A percentile compares a stretch with the other conserved stretches of the same genome.
phyloP scores from a whole-genome alignment of 2,888 invertebrate genomes.

The Congeria kusceri region DNA sequence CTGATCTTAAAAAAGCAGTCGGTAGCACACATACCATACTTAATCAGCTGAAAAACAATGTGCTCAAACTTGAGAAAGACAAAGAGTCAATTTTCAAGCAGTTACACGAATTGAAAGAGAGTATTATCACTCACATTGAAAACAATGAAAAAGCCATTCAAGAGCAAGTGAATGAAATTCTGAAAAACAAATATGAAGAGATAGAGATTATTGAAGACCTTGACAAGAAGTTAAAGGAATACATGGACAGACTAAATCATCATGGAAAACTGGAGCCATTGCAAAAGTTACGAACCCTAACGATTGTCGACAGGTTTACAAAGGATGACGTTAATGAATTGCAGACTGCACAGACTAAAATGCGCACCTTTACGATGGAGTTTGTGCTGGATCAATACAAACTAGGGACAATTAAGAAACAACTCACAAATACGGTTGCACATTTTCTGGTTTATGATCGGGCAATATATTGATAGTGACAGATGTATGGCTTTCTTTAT shows the following conservation, averaged over 20 bases:
- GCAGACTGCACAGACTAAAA: conserved; percentile 15
- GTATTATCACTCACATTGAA: conserved; percentile 27
- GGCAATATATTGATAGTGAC: conserved; percentile 13
- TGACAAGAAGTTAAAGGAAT: conserved; percentile 25
- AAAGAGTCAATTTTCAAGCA: conserved; percentile 27
- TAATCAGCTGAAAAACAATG: conserved; percentile 35
- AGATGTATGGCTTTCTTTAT: neutral
- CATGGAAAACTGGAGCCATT: neutral
- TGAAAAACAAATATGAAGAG: conserved; percentile 32
- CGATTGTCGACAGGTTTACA: conserved; percentile 23
- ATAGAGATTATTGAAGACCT: conserved; percentile 27
- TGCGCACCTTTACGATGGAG: conserved; percentile 32
- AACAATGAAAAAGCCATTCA: conserved; percentile 33
- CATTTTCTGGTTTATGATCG: conserved; percentile 27
- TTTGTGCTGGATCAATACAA: conserved; percentile 19
- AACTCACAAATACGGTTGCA: conserved; percentile 3
- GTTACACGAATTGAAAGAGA: conserved; percentile 27
- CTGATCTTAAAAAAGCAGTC: conserved; percentile 27
- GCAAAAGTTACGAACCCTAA: conserved; percentile 21
- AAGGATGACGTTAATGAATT: conserved; percentile 10
- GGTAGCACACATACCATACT: conserved; percentile 26
- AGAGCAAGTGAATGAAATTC: conserved; percentile 23
- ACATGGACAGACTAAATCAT: conserved; percentile 17
- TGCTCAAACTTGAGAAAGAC: conserved; percentile 23
- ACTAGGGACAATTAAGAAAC: conserved; percentile 11